Evolutionary conservation across 2,888 invertebrate species (phyloP), one percentile per base, ranked within the genome.

Genomic region (Spodoptera picta): DNA sequence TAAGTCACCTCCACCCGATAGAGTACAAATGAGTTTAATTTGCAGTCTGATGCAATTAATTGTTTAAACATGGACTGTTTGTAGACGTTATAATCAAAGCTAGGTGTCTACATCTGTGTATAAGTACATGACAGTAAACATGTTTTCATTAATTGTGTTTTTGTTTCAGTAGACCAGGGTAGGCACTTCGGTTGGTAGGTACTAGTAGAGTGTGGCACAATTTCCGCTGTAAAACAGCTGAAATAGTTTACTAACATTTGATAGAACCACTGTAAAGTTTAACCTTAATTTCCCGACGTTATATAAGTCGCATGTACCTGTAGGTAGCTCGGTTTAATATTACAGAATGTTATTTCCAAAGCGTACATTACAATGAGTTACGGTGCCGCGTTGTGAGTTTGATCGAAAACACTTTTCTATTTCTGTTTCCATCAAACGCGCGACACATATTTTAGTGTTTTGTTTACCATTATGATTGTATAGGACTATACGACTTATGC

Each of bases 381-480:
- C 52, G 75, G 53, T 57, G 24, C 65, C 24, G 14, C 46, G 49
- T 58, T 19, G 58, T 50, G 42, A 47, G 44, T 59, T 65, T 51
- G 43, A 60, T 53, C 56, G 54, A 75, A 73, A 70, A 70, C 73
- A 67, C 54, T 67, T 73, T 65, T 60, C 69, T 64, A 65, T 72
- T 65, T 60, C 56, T 61, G 75, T 69, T 69, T 76, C 61, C 69
- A 76, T 76, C 63, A 67, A 65, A 60, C 59, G 53, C 56, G 41
- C 58, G 73, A 73, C 65, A 73, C n/a, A 24, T 48, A 70, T 76
- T 77, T 73, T 68, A 79, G 65, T 68, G 56, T 49, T 76, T 70
- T 79, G 73, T 75, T 75, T 65, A 70, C 65, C 4, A 48, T 27
- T 36, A 53, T 23, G n/a, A 3, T 2, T 44, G 2, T 27, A 70